Percentiles rank a stretch among this genome's conserved stretches.
These are phyloP conservation scores for Poecilus cupreus DNA, from an alignment of 2,888 invertebrate species.

Conservation along the genomic window DNA sequence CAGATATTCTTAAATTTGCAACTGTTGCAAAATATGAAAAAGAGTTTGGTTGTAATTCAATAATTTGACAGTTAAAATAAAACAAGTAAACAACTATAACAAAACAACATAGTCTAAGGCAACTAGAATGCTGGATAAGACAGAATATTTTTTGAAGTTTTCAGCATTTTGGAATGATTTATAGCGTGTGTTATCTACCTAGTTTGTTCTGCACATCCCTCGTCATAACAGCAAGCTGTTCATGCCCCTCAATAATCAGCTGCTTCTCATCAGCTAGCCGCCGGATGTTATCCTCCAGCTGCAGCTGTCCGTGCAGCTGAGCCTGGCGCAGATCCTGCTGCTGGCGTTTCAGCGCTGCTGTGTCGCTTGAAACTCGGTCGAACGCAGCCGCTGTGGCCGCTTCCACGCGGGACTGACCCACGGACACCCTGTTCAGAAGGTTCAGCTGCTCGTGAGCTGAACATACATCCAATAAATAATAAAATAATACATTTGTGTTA, in stretches of 20 bases:
- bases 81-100: background rate
- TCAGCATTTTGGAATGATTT: too few species aligned
- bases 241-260: constrained; percentile 77
- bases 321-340: constrained; percentile 75
- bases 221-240: constrained; percentile 75
- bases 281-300: constrained; percentile 75
- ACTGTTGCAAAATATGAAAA: too few species aligned
- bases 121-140: too few species aligned
- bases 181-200: too few species aligned
- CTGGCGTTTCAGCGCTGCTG: constrained; percentile 73
- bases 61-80: too few species aligned
- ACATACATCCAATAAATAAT: too few species aligned
- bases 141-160: too few species aligned
- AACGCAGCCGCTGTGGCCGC: constrained; percentile 72
- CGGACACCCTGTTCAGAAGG: constrained; percentile 69
- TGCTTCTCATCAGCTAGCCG: constrained; percentile 77
- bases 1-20: too few species aligned
- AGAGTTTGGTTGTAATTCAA: too few species aligned
- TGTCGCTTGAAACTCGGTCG: constrained; percentile 71
- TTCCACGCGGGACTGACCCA: constrained; percentile 73
- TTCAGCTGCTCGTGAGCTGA: constrained; percentile 73
- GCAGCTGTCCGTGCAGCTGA: constrained; percentile 73
- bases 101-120: too few species aligned
- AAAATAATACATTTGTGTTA: too few species aligned
- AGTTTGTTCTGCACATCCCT: constrained; percentile 75